Evolutionary conservation across 1,140 invertebrate species (phyloP).

Genomic region (Diorhabda sublineata): DNA sequence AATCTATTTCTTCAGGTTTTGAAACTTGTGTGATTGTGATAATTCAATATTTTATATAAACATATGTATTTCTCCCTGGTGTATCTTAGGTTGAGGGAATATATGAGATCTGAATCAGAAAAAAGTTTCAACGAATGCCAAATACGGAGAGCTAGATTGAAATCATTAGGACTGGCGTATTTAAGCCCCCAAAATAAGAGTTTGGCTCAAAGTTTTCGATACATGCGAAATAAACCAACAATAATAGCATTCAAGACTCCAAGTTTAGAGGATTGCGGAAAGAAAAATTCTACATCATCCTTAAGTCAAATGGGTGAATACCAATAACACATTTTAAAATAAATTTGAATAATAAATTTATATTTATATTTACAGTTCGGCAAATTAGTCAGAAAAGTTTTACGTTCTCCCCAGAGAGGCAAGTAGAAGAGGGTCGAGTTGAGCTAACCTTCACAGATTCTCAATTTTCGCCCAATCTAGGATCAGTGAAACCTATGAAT

Average conservation of each 20-base stretch:
- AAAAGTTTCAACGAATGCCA: slow-evolving; percentile 67
- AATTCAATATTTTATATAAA: too few relatives aligned
- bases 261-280: slow-evolving; percentile 64
- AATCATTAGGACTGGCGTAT: slow-evolving; percentile 64
- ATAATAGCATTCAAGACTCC: slow-evolving; percentile 81
- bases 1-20: too few relatives aligned
- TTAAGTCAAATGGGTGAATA: slow-evolving; percentile 52
- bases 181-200: slow-evolving; percentile 71
- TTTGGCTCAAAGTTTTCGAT: slow-evolving; percentile 75
- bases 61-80: neutral
- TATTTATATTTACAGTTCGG: slow-evolving; percentile 23
- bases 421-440: slow-evolving; percentile 54
- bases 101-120: slow-evolving; percentile 74
- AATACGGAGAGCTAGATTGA: slow-evolving; percentile 58
- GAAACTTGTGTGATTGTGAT: too few relatives aligned
- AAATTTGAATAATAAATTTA: neutral
- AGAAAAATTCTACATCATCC: slow-evolving; percentile 52
- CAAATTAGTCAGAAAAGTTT: slow-evolving; percentile 30
- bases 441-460: slow-evolving; percentile 18
- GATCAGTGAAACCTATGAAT: slow-evolving; percentile 51
- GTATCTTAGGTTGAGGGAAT: slow-evolving; percentile 60
- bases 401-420: slow-evolving; percentile 35
- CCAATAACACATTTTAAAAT: neutral
- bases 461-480: slow-evolving; percentile 41
- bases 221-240: slow-evolving; percentile 82